Evolutionary conservation across 2,888 invertebrate genomes (phyloP).

Genomic region (Amiota minor): DNA sequence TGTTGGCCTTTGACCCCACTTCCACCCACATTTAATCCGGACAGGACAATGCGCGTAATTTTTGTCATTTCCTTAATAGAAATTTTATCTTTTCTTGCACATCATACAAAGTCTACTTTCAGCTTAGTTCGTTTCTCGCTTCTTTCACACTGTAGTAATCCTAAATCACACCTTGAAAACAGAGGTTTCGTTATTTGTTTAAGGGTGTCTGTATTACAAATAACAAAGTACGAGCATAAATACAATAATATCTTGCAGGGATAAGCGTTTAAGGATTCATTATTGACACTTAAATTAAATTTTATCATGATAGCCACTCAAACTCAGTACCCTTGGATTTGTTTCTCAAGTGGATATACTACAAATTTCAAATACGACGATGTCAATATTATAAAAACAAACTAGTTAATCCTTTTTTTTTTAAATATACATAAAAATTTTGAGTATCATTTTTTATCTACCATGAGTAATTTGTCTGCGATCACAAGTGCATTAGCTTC

Average conservation of each 20-base stretch:
- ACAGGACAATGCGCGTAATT: slow-evolving; percentile 68
- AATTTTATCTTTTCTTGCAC: slow-evolving; percentile 69
- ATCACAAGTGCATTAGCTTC: not conserved
- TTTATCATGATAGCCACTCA: not conserved
- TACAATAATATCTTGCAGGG: slow-evolving; percentile 13
- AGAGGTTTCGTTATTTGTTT: slow-evolving; percentile 31
- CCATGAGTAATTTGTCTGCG: not conserved
- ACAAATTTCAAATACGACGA: too few species aligned
- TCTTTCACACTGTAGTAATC: slow-evolving; percentile 39
- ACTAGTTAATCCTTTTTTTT: too few species aligned
- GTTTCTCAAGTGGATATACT: too few species aligned
- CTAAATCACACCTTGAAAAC: slow-evolving; percentile 67
- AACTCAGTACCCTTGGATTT: too few species aligned
- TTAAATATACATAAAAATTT: too few species aligned
- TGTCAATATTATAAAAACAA: too few species aligned
- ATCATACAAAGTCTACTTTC: slow-evolving; percentile 23
- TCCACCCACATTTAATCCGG: slow-evolving; percentile 1
- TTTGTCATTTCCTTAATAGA: slow-evolving; percentile 74
- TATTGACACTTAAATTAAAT: slow-evolving; percentile 39
- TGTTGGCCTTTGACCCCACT: not conserved
- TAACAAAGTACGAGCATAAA: not conserved
- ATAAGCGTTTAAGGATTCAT: slow-evolving; percentile 48
- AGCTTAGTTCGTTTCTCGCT: slow-evolving; percentile 2
- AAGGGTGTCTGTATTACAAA: not conserved
- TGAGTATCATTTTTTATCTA: too few species aligned